phyloP scores from a whole-genome alignment of 2,113 vertebrate genomes.

The Tangachromis dhanisi region DNA sequence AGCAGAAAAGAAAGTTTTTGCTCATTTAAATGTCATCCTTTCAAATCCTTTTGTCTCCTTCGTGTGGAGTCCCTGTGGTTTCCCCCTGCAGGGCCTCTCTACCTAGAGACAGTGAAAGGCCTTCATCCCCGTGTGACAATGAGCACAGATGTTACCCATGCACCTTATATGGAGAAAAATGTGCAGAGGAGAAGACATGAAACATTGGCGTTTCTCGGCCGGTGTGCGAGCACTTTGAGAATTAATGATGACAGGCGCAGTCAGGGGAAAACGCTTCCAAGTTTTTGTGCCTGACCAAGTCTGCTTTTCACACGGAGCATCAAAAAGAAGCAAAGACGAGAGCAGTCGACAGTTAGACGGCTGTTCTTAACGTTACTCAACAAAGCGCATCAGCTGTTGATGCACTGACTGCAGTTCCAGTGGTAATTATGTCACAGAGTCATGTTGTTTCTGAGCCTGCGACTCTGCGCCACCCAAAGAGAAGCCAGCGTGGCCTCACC shows the following conservation, averaged over 20 bases:
- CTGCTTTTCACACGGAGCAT: neutral
- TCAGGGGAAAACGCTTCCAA: neutral
- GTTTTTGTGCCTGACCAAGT: neutral
- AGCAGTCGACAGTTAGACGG: neutral
- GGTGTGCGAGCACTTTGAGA: conserved; percentile 32
- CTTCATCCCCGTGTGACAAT: conserved; percentile 72
- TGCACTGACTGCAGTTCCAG: neutral
- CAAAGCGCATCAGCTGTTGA: neutral
- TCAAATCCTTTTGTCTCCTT: neutral
- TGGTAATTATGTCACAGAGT: neutral
- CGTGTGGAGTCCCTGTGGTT: neutral
- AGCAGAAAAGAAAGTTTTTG: neutral
- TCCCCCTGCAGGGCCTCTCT: conserved; percentile 8
- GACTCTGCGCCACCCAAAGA: neutral
- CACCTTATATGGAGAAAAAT: conserved; percentile 81
- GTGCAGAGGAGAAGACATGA: conserved; percentile 57
- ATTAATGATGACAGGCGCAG: conserved; percentile 34
- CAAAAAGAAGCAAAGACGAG: neutral
- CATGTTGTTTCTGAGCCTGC: neutral
- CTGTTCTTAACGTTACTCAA: neutral
- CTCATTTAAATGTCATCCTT: neutral
- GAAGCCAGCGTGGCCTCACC: neutral
- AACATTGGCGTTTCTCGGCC: conserved; percentile 53
- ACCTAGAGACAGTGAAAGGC: conserved; percentile 36
- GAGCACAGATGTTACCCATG: conserved; percentile 69